These are phyloP conservation scores for Synergus japonicus DNA, from an alignment of 2,888 invertebrate genomes.

Conservation along the genomic window DNA sequence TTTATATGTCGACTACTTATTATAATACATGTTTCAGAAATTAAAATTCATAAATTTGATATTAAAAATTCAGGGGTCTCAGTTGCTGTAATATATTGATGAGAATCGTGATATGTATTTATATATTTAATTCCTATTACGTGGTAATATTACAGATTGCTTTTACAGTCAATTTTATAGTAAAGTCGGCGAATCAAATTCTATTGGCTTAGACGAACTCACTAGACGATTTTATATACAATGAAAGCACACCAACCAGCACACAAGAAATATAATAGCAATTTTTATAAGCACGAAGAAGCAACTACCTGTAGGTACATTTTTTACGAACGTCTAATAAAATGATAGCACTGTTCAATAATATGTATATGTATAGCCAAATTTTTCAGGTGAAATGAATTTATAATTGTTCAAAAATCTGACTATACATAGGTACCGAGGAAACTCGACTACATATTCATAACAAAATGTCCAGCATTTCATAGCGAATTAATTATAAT, in stretches of 20 bases:
- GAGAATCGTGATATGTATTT: background rate
- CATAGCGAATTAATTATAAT: background rate
- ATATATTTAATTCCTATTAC: background rate
- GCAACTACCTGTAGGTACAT: slow-evolving; percentile 52
- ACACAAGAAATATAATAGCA: slow-evolving; percentile 3
- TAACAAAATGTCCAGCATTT: too few relatives aligned
- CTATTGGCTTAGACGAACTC: slow-evolving; percentile 14
- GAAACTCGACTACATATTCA: too few relatives aligned
- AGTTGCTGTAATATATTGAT: background rate
- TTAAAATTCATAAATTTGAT: background rate
- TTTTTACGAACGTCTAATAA: background rate
- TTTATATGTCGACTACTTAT: too few relatives aligned
- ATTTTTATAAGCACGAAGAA: slow-evolving; percentile 26
- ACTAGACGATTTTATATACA: slow-evolving; percentile 18
- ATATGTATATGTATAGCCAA: background rate
- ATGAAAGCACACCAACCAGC: background rate
- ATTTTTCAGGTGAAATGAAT: too few relatives aligned
- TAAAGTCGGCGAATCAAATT: background rate
- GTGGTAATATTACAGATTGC: slow-evolving; percentile 12
- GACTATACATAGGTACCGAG: too few relatives aligned
- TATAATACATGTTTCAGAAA: too few relatives aligned
- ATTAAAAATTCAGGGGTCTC: too few relatives aligned
- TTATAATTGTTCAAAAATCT: too few relatives aligned
- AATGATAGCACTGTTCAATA: background rate
- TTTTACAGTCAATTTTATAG: slow-evolving; percentile 15